Base-by-base conservation (phyloP, 2,888 invertebrate genomes). In the Schizotus pectinicornis region DNA sequence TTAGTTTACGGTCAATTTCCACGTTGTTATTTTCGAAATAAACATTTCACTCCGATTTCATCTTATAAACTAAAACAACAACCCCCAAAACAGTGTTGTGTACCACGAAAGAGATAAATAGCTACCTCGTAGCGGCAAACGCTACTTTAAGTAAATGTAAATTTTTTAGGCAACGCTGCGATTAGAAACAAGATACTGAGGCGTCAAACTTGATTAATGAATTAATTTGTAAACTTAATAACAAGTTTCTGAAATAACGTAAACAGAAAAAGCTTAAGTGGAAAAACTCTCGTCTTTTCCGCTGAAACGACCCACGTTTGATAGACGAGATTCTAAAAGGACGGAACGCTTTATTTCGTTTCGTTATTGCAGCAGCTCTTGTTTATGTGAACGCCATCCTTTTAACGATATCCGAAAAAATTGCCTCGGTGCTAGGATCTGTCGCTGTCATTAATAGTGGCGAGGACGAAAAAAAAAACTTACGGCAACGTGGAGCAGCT, bases 401-500 rank as follows among this genome's bases (percentile, higher is more conserved):
- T n/a, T n/a, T n/a, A n/a, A n/a, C n/a, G 9, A 11, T 45, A 3
- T 30, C 30, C 30, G 8, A 31, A 43, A 9, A 12, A 31, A 43
- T 31, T 7, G 30, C 33, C 2, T 8, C 11, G 8, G 1, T 30
- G 9, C 6, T 5, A 9, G 33, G 33, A 43, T 14, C 6, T 35
- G 6, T n/a, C 6, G 36, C 3, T 9, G 9, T 9, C 9, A 6
- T 9, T 11, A 6, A 6, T 11, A 3, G 11, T 11, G 11, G 6
- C 3, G 11, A 35, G 9, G 11, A n/a, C n/a, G n/a, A n/a, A 6
- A 14, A 38, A 7, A 39, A 51, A 59, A 61, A 83, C 85, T 85
- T 57, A 97, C 98, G 35, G 98, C 98, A 54, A 97, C 94, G 77
- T 97, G 97, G 5, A 99, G 87, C 37, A 99, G 85, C 67, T 92